A percentile compares a stretch with the other conserved stretches of the same genome.
Conservation (phyloP, 2,113 vertebrate genomes). For the Bubo bubo region DNA sequence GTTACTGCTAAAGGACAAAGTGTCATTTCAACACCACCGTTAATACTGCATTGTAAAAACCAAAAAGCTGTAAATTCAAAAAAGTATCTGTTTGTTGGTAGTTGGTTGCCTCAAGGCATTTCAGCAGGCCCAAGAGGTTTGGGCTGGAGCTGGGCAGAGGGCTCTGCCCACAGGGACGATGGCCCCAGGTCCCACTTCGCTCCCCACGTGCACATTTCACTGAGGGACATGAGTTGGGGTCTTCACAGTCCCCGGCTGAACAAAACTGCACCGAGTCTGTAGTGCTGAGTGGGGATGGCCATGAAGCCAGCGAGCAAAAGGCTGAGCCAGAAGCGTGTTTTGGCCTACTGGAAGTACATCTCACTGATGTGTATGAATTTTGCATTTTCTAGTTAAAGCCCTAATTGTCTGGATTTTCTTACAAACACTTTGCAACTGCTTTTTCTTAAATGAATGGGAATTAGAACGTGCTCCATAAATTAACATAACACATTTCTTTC, state of each 20-base stretch:
- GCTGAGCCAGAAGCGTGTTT: rapidly evolving
- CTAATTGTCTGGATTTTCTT: background rate
- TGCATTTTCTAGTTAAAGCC: background rate
- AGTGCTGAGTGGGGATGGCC: rapidly evolving
- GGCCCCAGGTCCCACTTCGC: rapidly evolving
- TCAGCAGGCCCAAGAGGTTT: background rate
- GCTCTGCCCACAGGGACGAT: rapidly evolving
- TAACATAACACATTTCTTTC: background rate
- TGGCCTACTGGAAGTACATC: background rate
- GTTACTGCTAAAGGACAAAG: background rate
- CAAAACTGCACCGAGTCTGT: rapidly evolving
- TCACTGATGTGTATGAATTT: rapidly evolving
- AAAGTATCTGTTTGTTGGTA: background rate
- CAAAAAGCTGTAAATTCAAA: background rate
- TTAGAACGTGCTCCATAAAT: background rate
- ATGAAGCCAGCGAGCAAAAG: background rate
- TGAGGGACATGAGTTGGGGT: rapidly evolving
- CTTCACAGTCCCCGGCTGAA: rapidly evolving
- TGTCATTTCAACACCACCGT: background rate
- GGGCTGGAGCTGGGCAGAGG: rapidly evolving
- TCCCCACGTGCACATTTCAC: rapidly evolving
- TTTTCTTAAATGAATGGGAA: background rate
- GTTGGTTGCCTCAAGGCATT: background rate
- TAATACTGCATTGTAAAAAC: background rate
- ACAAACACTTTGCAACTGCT: background rate